Evolutionary conservation across 37 sponge, comb jelly and placozoan genomes (phyloP), one percentile per base, ranked within the genome.

Genomic region (Chondrosia reniformis): DNA sequence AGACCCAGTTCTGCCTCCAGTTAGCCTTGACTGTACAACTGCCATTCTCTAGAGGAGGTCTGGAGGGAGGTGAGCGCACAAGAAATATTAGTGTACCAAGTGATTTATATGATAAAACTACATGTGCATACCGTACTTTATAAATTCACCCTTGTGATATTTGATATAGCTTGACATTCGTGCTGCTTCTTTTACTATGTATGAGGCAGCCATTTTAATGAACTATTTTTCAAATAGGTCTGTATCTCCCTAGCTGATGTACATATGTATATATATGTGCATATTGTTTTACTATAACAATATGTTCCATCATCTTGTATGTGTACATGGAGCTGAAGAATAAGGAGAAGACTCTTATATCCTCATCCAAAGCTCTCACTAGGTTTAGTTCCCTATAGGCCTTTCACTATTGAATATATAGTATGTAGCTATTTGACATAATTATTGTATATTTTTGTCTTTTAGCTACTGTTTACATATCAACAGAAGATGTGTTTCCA

Each of bases 1-100:
- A 96, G 62, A 94, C 97, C 2, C 97, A 96, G 79, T 59, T 96
- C 10, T 90, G 97, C 52, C 56, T 96, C 45, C 97, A 96, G 86
- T 85, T 96, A 13, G 82, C 88, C 67, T 79, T 96, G 72, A 78
- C 74, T 73, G 95, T 85, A 0, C 97, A 96, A 63, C 81, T 96
- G 34, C 91, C 95, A 22, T 32, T 31, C 24, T 64, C 83, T 21
- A 52, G 64, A 33, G 94, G 94, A 13, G 97, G 97, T 39, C 79
- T 93, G 13, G 75, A 54, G 56, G 67, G 75, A 31, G 77, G 83
- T 84, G 39, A 45, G 66, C 15, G 19, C n/a, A n/a, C n/a, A n/a
- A n/a, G n/a, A n/a, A n/a, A n/a, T n/a, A n/a, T n/a, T n/a, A n/a
- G n/a, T n/a, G n/a, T n/a, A n/a, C n/a, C n/a, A n/a, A n/a, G n/a